phyloP scores from a whole-genome alignment of 35 echinoderm and acorn worm genomes.

The Apostichopus parvimensis region DNA sequence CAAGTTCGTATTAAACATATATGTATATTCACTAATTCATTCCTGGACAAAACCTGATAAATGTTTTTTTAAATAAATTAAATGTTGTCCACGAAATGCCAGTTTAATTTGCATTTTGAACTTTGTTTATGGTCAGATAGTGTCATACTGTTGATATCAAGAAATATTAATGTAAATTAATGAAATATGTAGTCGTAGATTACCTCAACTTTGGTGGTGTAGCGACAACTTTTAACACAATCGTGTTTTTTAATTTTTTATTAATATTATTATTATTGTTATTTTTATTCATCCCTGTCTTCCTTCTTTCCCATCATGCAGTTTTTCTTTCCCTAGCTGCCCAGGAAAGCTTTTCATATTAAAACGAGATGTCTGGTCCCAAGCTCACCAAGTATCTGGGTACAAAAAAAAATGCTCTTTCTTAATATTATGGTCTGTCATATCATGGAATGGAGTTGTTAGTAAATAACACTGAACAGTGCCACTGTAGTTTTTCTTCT shows the following conservation, averaged over 20 bases:
- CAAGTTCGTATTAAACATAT: too few relatives aligned
- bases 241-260: neutral
- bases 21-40: too few relatives aligned
- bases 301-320: conserved; percentile 34
- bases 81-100: neutral
- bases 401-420: neutral
- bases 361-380: conserved; percentile 91
- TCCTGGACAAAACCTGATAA: too few relatives aligned
- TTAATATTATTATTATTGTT: too few relatives aligned
- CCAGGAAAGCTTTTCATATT: conserved; percentile 74
- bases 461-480: neutral
- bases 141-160: neutral
- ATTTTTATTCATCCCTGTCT: neutral
- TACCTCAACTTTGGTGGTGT: neutral
- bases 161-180: too few relatives aligned
- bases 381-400: conserved; percentile 52
- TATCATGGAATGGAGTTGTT: neutral
- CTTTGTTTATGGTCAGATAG: neutral
- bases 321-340: conserved; percentile 52
- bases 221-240: neutral
- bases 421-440: neutral
- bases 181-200: neutral
- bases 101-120: neutral
- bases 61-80: too few relatives aligned
- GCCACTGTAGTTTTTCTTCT: too few relatives aligned